phyloP scores from a whole-genome alignment of 2,797 vertebrate species.

The Rostrhamus sociabilis region DNA sequence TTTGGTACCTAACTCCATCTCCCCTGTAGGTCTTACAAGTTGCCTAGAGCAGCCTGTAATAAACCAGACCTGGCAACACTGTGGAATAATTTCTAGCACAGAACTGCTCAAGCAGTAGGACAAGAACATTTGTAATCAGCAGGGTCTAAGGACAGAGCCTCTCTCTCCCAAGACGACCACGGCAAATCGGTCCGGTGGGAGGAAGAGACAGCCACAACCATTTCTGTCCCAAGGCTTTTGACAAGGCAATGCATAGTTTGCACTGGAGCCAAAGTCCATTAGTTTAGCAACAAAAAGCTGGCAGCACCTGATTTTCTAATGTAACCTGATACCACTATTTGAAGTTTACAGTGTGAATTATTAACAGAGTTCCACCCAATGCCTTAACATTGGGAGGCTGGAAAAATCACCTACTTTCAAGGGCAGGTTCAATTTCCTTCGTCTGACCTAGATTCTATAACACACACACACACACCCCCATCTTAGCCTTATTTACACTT shows the following conservation, averaged over 20 bases:
- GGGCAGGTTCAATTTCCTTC: background rate
- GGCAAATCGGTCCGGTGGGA: background rate
- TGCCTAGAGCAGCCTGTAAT: background rate
- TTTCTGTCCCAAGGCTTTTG: background rate
- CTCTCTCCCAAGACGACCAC: background rate
- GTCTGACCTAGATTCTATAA: background rate
- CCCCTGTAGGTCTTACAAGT: background rate
- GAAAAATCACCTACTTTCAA: conserved; percentile 2
- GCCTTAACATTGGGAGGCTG: background rate
- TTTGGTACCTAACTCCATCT: background rate
- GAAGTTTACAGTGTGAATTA: conserved; percentile 26
- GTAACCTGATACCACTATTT: conserved; percentile 2
- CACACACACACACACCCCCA: too few relatives aligned
- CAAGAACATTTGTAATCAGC: background rate
- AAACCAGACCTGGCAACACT: background rate
- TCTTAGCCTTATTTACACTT: background rate
- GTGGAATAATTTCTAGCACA: background rate
- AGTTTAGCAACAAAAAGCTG: background rate
- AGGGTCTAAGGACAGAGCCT: background rate
- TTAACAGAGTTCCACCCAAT: conserved; percentile 19
- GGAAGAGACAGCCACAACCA: background rate
- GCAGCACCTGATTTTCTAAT: background rate
- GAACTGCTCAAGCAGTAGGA: accelerated
- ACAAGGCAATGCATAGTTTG: background rate
- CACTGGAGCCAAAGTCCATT: conserved; percentile 40